phyloP scores from a whole-genome alignment of 2,113 vertebrate genomes.

The Aphelocoma coerulescens region DNA sequence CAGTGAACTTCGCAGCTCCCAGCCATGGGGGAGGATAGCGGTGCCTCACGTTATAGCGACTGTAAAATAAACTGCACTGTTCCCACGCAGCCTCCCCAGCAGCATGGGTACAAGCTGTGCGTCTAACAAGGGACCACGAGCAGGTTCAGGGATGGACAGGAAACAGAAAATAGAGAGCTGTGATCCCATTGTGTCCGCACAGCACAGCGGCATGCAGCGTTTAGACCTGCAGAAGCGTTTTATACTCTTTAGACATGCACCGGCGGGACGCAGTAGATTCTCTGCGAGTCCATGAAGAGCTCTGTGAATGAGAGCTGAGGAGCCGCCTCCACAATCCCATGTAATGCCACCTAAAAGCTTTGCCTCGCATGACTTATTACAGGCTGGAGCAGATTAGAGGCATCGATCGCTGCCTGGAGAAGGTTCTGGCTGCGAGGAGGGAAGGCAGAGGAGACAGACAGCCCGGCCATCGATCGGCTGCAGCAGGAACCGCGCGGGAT shows the following conservation, averaged over 20 bases:
- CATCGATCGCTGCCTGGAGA: slow-evolving; percentile 89
- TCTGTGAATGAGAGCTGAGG: slow-evolving; percentile 58
- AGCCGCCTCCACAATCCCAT: slow-evolving; percentile 59
- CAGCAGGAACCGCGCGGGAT: slow-evolving; percentile 70
- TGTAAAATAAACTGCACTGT: not conserved
- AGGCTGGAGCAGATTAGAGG: slow-evolving; percentile 92
- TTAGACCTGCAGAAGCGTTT: not conserved
- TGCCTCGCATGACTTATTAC: slow-evolving; percentile 87
- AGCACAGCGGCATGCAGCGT: not conserved
- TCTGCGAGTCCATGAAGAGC: slow-evolving; percentile 58
- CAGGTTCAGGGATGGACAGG: not conserved
- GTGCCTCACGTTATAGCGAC: fast-evolving
- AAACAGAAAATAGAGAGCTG: not conserved
- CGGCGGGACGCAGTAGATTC: slow-evolving; percentile 23
- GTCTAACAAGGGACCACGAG: not conserved
- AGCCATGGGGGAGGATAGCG: fast-evolving
- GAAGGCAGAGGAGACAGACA: slow-evolving; percentile 70
- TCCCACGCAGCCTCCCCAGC: not conserved
- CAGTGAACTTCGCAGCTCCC: not conserved
- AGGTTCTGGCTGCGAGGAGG: slow-evolving; percentile 77
- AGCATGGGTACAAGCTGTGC: fast-evolving
- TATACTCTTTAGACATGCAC: not conserved
- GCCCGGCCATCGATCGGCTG: slow-evolving; percentile 81
- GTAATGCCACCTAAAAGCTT: slow-evolving; percentile 84
- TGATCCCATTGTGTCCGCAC: not conserved